Conservation (phyloP, 2,888 invertebrate species). For the Cataglyphis rosenhaueri region DNA sequence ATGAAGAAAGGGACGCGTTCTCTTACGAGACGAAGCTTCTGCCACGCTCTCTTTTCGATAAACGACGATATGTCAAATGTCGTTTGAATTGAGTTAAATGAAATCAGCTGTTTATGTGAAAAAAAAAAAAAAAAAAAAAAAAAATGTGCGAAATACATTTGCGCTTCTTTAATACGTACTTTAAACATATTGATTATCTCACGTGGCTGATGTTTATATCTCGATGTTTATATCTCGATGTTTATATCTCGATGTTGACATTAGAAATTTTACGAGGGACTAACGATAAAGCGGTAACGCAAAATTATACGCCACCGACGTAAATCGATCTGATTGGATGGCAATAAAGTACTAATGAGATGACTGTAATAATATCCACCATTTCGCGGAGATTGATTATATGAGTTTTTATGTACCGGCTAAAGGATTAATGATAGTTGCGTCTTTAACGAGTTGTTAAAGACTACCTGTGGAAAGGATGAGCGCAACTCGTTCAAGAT, state of each 20-base stretch:
- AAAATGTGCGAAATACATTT: neutral
- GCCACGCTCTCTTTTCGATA: neutral
- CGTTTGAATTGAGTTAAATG: neutral
- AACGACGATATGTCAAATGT: constrained; percentile 11
- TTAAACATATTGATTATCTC: neutral
- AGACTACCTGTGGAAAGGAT: constrained; percentile 37
- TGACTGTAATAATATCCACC: constrained; percentile 32
- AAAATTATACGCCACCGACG: constrained; percentile 21
- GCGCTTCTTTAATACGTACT: neutral
- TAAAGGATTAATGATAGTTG: constrained; percentile 39
- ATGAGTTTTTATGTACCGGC: constrained; percentile 27
- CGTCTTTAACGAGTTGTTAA: constrained; percentile 32
- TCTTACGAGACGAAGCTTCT: neutral
- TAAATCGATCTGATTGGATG: constrained; percentile 33
- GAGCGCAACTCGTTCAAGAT: constrained; percentile 42
- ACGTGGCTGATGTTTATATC: neutral
- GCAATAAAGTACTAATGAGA: constrained; percentile 38
- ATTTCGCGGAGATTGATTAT: constrained; percentile 29
- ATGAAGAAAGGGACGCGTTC: neutral
- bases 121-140: neutral
- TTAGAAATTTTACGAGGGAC: constrained; percentile 14
- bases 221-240: neutral
- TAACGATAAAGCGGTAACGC: constrained; percentile 13
- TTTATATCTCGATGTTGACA: neutral
- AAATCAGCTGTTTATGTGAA: neutral